Evolutionary conservation across 2,888 invertebrate genomes (phyloP), one percentile per base, ranked within the genome.

Genomic region (Leptopilina drosophilae): DNA sequence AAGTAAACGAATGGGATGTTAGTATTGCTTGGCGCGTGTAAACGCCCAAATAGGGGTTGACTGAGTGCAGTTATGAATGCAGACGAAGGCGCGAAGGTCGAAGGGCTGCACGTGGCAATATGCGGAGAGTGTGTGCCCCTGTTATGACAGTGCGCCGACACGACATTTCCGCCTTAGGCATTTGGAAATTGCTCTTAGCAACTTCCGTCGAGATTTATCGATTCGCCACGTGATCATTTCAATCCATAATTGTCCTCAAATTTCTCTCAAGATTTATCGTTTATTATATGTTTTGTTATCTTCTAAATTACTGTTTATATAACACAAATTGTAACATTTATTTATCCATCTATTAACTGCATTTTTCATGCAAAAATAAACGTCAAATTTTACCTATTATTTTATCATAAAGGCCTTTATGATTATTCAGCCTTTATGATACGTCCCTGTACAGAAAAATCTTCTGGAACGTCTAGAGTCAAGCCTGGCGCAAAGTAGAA

Each of bases 131-230:
- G 67, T 76, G 80, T 81, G 82, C 85, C 85, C 88, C 88, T 91
- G 90, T 91, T 91, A 90, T 90, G 91, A 90, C 91, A 90, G 88
- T 83, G 85, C 86, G 87, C 84, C 88, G 88, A 88, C 87, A 83
- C 86, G 87, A 84, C 86, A 85, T 85, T 89, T 89, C 89, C 89
- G 87, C 85, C 80, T 80, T 80, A 78, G 81, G 80, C 81, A 81
- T 81, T 65, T 80, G 73, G 82, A 83, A 82, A 85, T 83, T 80
- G 85, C 80, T 82, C 82, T 33, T 82, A 82, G 83, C 86, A 83
- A 85, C 86, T 87, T 86, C 86, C 86, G 85, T 82, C 78, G 81
- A 88, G 89, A 89, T 89, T 89, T 89, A 89, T 89, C 86, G 84
- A 77, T 15, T 46, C 49, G 87, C 77, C 88, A 89, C 89, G 88